A percentile compares a stretch with the other conserved stretches of the same genome.
Conservation (phyloP, 1,140 invertebrate species). For the Drosophila paulistorum region DNA sequence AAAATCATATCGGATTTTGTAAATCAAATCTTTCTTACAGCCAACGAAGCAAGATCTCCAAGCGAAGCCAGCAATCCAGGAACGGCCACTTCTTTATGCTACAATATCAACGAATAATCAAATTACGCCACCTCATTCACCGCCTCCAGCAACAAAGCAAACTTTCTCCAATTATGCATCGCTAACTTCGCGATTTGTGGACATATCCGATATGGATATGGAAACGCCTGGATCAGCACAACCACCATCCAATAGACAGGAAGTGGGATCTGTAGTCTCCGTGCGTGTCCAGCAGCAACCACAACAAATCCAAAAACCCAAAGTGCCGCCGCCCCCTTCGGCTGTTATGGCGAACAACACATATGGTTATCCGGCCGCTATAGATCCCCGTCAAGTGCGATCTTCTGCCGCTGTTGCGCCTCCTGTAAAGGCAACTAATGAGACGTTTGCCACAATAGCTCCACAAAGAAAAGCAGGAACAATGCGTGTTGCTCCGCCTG, state of each 20-base stretch:
- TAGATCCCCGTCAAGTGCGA: conserved; percentile 43
- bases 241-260: conserved; percentile 16
- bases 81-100: conserved; percentile 55
- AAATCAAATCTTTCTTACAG: conserved; percentile 3
- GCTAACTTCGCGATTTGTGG: conserved; percentile 60
- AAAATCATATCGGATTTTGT: not conserved
- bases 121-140: conserved; percentile 60
- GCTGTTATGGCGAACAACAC: conserved; percentile 55
- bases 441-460: conserved; percentile 59
- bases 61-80: conserved; percentile 14
- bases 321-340: conserved; percentile 67
- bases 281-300: conserved; percentile 46
- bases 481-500: conserved; percentile 58
- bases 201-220: conserved; percentile 60
- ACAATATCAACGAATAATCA: conserved; percentile 68
- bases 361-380: conserved; percentile 41
- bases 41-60: conserved; percentile 44
- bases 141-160: conserved; percentile 18
- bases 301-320: conserved; percentile 32
- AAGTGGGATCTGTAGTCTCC: conserved; percentile 44
- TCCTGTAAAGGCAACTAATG: conserved; percentile 21
- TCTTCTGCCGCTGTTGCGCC: not conserved
- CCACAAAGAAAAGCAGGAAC: conserved; percentile 56
- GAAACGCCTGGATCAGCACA: conserved; percentile 1
- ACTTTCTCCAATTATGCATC: conserved; percentile 54